Percentiles rank a stretch among this genome's conserved stretches.
These are phyloP conservation scores for Athalia rosae DNA, from an alignment of 2,888 invertebrate species.

Conservation along the genomic window DNA sequence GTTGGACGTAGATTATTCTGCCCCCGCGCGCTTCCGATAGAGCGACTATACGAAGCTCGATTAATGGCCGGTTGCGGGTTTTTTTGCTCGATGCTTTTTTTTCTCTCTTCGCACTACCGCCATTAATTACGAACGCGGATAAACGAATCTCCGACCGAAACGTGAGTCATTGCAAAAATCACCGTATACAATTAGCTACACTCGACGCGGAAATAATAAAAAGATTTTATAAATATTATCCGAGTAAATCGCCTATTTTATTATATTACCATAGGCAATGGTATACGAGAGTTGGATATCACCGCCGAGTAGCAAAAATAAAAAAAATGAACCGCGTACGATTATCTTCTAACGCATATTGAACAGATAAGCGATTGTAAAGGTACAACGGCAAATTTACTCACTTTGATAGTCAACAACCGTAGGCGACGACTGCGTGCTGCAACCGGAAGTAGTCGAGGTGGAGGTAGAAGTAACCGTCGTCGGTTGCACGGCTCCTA, in stretches of 20 bases:
- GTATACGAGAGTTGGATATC: too few species aligned
- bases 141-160: background rate
- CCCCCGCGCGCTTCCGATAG: too few species aligned
- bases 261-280: too few species aligned
- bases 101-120: too few species aligned
- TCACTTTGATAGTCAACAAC: slow-evolving; percentile 69
- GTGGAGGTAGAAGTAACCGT: slow-evolving; percentile 62
- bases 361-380: background rate
- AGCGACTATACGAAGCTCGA: too few species aligned
- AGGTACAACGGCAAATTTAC: slow-evolving; percentile 48
- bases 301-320: too few species aligned
- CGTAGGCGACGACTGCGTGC: slow-evolving; percentile 63
- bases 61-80: too few species aligned
- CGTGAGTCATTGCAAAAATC: background rate
- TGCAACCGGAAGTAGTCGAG: slow-evolving; percentile 47
- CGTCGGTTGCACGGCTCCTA: slow-evolving; percentile 80
- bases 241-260: too few species aligned
- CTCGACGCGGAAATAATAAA: background rate
- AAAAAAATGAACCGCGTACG: too few species aligned
- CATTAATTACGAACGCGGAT: slow-evolving; percentile 24
- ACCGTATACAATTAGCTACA: background rate
- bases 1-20: background rate
- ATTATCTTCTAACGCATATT: too few species aligned
- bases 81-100: too few species aligned
- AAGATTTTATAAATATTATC: too few species aligned